These are phyloP conservation scores for Adoxophyes honmai DNA, from an alignment of 1,140 invertebrate genomes.

Conservation along the genomic window DNA sequence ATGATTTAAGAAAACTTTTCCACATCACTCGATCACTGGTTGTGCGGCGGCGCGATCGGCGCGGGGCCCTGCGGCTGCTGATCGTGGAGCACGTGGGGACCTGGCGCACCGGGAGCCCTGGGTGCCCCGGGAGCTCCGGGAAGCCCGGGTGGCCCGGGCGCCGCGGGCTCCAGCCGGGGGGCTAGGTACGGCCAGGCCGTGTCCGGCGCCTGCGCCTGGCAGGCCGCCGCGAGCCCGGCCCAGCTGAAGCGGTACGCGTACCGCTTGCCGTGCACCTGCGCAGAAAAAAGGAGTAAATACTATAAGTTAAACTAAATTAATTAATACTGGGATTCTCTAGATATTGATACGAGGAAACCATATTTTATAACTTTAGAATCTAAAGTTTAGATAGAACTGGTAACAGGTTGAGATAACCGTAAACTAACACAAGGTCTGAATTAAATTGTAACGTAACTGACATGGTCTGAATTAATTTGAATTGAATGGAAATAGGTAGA, in stretches of 20 bases:
- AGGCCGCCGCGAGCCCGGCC: conserved; percentile 89
- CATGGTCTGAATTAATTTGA: too few relatives aligned
- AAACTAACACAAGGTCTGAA: too few relatives aligned
- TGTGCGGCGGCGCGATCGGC: conserved; percentile 3
- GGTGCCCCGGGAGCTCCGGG: conserved; percentile 22
- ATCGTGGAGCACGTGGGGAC: conserved; percentile 28
- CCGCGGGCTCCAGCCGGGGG: conserved; percentile 42
- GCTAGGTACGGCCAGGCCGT: conserved; percentile 42
- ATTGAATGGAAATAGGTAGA: too few relatives aligned
- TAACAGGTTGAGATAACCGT: too few relatives aligned
- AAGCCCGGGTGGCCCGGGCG: conserved; percentile 27
- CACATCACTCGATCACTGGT: conserved; percentile 18
- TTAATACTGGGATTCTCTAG: too few relatives aligned
- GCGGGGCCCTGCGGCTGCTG: conserved; percentile 24
- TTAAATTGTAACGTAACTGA: too few relatives aligned
- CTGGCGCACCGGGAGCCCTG: conserved; percentile 15
- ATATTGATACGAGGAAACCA: too few relatives aligned
- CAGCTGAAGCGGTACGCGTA: conserved; percentile 97
- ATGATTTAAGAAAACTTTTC: too few relatives aligned
- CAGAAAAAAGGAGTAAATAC: not conserved
- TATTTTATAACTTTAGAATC: too few relatives aligned
- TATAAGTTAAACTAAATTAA: too few relatives aligned
- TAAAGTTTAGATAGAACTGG: too few relatives aligned
- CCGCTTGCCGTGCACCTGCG: conserved; percentile 91
- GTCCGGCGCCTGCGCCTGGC: conserved; percentile 85